Base-by-base conservation (phyloP, 2,797 vertebrate species). In the Phrynocephalus guinanensis region DNA sequence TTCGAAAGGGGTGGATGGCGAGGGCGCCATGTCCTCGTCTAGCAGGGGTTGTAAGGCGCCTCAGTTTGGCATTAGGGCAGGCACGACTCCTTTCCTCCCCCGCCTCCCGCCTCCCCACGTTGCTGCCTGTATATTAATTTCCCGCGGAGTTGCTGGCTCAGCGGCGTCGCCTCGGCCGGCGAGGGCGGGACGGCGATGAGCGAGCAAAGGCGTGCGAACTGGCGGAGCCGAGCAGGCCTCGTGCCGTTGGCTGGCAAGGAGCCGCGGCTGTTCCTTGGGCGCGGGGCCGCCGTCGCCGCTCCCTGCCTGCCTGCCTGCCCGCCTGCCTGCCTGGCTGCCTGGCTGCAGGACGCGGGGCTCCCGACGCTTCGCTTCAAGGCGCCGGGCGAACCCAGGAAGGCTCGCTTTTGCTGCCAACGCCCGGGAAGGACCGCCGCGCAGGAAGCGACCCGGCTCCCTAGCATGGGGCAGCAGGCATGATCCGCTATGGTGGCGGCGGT, bases 401-500 rank as follows among this genome's bases (percentile, higher is more conserved):
- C 11, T 5, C 38, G 38, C 38, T 44, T 44, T 22, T 20, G 28
- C 68, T 15, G 50, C 67, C 2, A 30, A 24, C 7, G 24, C 28
- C 50, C 24, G 24, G 4, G 38, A 75, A 3, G 52, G 50, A 4
- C 13, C n/a, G 44, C 22, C 68, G n/a, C 84, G 48, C 24, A 7
- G 28, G 87, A 50, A 75, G 70, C 90, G 76, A 91, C 90, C 87
- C 87, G 77, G 60, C 60, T 56, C 10, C 10, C 5, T 6, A 16
- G 30, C 1, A 26, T 77, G 22, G 2, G n/a, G 24, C 28, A 44
- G 24, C 28, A 44, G n/a, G 86, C 89, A 97, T 97, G 97, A 97
- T 89, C 96, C 93, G 93, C 95, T 93, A 91, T 76, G 97, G 97
- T 96, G 93, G 38, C 1, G 38, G 38, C 5, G 38, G 38, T 5